These are phyloP conservation scores for Drosophila aldrichi DNA, from an alignment of 2,888 invertebrate species.

Conservation along the genomic window DNA sequence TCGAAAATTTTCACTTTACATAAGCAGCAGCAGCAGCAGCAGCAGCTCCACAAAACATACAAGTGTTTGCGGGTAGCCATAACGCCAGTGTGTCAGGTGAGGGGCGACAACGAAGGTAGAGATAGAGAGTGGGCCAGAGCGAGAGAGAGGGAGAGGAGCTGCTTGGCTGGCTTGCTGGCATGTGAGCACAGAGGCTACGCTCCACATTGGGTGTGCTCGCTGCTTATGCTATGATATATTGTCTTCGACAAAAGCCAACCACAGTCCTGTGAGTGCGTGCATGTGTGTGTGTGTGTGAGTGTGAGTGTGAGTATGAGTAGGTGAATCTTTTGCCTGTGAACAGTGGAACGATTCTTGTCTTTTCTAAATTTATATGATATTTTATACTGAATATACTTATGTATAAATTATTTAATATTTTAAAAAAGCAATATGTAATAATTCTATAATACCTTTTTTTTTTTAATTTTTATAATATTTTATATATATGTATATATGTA, in stretches of 20 bases:
- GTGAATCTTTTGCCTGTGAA: constrained; percentile 33
- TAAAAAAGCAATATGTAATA: too few relatives aligned
- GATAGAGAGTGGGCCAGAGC: neutral
- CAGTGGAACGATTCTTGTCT: constrained; percentile 43
- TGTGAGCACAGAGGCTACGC: constrained; percentile 32
- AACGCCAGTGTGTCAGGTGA: constrained; percentile 30
- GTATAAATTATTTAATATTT: too few relatives aligned
- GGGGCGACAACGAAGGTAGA: neutral
- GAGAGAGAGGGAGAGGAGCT: neutral
- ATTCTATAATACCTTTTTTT: too few relatives aligned
- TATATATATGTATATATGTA: too few relatives aligned
- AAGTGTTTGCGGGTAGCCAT: constrained; percentile 74
- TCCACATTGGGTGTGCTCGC: constrained; percentile 52
- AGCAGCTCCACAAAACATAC: constrained; percentile 51
- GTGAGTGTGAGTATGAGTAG: constrained; percentile 17
- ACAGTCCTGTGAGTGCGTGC: constrained; percentile 50
- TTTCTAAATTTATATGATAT: too few relatives aligned
- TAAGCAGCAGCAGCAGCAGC: constrained; percentile 38
- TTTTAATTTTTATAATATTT: too few relatives aligned
- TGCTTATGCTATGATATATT: constrained; percentile 80
- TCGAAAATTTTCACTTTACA: constrained; percentile 80
- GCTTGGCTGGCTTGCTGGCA: constrained; percentile 9
- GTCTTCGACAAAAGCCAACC: constrained; percentile 78
- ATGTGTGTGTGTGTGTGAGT: constrained; percentile 19
- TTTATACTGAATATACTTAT: too few relatives aligned